Conservation (phyloP, 2,113 vertebrate genomes). For the Bombycilla garrulus region DNA sequence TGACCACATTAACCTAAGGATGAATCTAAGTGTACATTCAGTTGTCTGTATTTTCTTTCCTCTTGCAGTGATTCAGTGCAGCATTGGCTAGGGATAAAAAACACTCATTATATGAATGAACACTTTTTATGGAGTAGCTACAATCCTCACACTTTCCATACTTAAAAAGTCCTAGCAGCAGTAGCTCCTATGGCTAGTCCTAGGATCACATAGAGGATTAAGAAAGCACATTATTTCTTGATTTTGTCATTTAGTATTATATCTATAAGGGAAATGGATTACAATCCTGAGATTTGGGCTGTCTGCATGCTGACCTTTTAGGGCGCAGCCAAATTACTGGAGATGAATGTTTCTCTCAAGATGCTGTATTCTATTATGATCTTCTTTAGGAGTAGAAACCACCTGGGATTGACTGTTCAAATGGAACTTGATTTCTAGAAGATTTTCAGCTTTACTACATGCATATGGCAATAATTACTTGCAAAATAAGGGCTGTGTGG, state of each 20-base stretch:
- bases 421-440: conserved; percentile 27
- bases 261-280: neutral
- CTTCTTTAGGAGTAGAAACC: neutral
- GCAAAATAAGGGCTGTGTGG: neutral
- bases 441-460: neutral
- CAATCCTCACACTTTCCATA: neutral
- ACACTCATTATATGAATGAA: neutral
- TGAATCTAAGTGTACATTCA: neutral
- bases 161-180: neutral
- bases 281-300: neutral
- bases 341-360: conserved; percentile 8
- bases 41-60: neutral
- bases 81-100: neutral
- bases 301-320: neutral
- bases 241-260: neutral
- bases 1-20: neutral
- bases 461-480: neutral
- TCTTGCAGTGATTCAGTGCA: neutral
- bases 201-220: neutral
- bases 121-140: neutral
- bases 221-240: neutral
- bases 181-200: neutral
- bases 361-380: neutral
- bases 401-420: neutral
- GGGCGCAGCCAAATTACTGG: neutral